Percentiles rank a stretch among this genome's conserved stretches.
Evolutionary conservation across 2,888 invertebrate genomes (phyloP).

Genomic region (Troides helena): DNA sequence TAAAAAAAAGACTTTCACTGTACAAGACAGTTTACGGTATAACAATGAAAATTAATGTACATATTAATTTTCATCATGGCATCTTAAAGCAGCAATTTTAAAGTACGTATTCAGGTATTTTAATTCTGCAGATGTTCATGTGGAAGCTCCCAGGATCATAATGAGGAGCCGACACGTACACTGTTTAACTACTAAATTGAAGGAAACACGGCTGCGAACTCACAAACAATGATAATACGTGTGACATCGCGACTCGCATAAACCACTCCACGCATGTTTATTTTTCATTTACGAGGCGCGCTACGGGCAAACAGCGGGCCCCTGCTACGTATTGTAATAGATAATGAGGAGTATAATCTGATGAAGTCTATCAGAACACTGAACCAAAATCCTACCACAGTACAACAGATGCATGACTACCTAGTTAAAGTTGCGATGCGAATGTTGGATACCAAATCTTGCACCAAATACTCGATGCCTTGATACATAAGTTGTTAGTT

Average conservation of each 20-base stretch:
- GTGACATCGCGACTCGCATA: slow-evolving; percentile 60
- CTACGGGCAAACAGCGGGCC: slow-evolving; percentile 48
- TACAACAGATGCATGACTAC: no score
- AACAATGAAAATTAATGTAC: no score
- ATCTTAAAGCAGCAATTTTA: neutral
- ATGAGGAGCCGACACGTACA: slow-evolving; percentile 32
- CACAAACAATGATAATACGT: slow-evolving; percentile 67
- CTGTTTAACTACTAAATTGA: slow-evolving; percentile 44
- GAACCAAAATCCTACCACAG: neutral
- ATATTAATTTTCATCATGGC: neutral
- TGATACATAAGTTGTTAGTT: no score
- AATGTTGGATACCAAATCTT: no score
- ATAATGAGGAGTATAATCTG: slow-evolving; percentile 35
- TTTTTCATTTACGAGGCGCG: slow-evolving; percentile 74
- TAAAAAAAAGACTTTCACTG: no score
- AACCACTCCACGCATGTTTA: slow-evolving; percentile 70
- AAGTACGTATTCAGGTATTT: slow-evolving; percentile 4
- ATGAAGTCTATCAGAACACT: neutral
- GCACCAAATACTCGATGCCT: no score
- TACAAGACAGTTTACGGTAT: no score
- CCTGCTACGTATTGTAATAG: slow-evolving; percentile 49
- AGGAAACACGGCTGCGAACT: slow-evolving; percentile 41
- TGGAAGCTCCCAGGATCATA: slow-evolving; percentile 11
- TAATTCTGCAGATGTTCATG: slow-evolving; percentile 8
- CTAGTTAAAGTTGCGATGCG: no score